Evolutionary conservation across 53 echinoderm and acorn worm species (phyloP).

Genomic region (Arbacia lixula): DNA sequence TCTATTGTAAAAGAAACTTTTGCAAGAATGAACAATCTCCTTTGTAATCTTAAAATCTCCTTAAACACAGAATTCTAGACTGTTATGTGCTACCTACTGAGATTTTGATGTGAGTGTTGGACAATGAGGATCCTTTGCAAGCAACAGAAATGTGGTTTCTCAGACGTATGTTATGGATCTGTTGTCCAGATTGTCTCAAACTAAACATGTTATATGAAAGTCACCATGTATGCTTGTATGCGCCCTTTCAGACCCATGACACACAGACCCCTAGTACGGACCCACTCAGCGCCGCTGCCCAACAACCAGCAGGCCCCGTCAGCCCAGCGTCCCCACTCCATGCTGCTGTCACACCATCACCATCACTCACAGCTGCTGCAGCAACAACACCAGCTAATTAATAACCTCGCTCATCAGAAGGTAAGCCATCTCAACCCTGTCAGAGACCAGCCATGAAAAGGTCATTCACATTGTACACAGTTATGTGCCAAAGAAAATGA

Average conservation of each 20-base stretch:
- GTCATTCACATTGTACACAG: too few species aligned
- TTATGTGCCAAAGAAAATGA: too few species aligned
- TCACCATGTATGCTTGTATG: background rate
- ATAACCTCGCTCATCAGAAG: constrained; percentile 49
- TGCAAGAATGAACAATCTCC: too few species aligned
- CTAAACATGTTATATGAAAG: background rate
- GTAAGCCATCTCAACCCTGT: too few species aligned
- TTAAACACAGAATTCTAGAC: too few species aligned
- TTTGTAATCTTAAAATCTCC: too few species aligned
- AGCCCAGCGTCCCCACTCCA: constrained; percentile 42
- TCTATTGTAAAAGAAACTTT: too few species aligned
- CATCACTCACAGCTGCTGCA: constrained; percentile 76
- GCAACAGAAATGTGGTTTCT: background rate
- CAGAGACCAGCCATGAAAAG: too few species aligned
- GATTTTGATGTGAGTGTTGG: too few species aligned
- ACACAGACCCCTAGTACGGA: constrained; percentile 92
- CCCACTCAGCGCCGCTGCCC: constrained; percentile 95
- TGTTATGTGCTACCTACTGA: too few species aligned
- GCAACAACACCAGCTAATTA: constrained; percentile 80
- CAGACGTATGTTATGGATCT: background rate
- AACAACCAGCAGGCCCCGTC: constrained; percentile 79
- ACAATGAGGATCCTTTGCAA: background rate
- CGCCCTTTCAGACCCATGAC: constrained; percentile 31
- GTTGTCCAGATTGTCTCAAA: too few species aligned
- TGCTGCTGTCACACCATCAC: constrained; percentile 69